Percentiles rank a stretch among this genome's conserved stretches.
Conservation (phyloP, 2,797 vertebrate species). For the Alcedo atthis region DNA sequence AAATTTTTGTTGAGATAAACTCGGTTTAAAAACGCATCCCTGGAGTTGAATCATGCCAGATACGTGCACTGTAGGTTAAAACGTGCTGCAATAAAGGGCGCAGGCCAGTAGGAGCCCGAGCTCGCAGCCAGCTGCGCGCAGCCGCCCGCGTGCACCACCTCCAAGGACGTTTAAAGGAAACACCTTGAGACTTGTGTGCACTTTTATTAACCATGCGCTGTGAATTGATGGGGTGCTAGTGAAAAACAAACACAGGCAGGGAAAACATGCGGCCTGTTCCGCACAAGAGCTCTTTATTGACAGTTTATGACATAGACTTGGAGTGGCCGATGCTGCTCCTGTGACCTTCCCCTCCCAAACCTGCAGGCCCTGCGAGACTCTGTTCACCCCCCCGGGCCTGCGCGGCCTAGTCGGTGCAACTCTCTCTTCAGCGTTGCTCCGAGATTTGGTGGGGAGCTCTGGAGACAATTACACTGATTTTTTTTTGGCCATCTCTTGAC, state of each 20-base stretch:
- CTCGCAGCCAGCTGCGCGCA: neutral
- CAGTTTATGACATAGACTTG: constrained; percentile 74
- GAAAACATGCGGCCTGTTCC: constrained; percentile 72
- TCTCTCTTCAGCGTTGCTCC: constrained; percentile 10
- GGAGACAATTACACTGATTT: constrained; percentile 54
- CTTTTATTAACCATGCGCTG: constrained; percentile 71
- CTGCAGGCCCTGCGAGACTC: constrained; percentile 67
- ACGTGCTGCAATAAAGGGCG: neutral
- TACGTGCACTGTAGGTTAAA: neutral
- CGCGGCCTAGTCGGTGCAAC: constrained; percentile 28
- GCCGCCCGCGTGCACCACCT: constrained; percentile 40
- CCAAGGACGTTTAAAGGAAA: constrained; percentile 68
- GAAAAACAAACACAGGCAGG: constrained; percentile 67
- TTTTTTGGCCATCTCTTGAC: constrained; percentile 6
- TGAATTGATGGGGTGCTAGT: constrained; percentile 73
- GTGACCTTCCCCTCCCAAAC: constrained; percentile 64
- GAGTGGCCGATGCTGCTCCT: constrained; percentile 55
- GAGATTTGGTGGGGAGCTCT: neutral
- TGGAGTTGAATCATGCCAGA: constrained; percentile 4
- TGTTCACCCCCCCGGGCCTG: constrained; percentile 28
- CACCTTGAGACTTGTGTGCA: constrained; percentile 66
- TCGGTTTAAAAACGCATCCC: neutral
- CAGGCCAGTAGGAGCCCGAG: constrained; percentile 24
- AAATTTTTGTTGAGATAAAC: constrained; percentile 29
- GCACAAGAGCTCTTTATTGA: constrained; percentile 77